phyloP scores from a whole-genome alignment of 1,140 invertebrate genomes.

The Bombus cullumanus region DNA sequence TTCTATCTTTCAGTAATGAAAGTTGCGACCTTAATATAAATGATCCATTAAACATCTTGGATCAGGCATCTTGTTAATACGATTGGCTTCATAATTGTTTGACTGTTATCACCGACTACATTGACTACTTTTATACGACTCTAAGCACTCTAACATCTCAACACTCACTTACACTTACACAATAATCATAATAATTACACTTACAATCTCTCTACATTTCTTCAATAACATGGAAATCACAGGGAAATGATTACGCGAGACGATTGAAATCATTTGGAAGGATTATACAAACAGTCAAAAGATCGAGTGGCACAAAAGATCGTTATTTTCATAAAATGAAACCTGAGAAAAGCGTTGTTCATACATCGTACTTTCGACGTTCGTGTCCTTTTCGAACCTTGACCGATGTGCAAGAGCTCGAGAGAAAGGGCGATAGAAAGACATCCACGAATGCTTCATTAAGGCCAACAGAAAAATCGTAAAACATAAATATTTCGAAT shows the following conservation, averaged over 20 bases:
- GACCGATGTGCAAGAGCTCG: background rate
- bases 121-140: too few relatives aligned
- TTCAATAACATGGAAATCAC: background rate
- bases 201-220: background rate
- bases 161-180: too few relatives aligned
- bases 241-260: background rate
- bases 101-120: too few relatives aligned
- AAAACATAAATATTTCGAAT: background rate
- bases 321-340: background rate
- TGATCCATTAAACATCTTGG: background rate
- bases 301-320: background rate
- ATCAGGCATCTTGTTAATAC: background rate
- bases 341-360: background rate
- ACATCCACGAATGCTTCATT: slow-evolving; percentile 18
- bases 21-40: background rate
- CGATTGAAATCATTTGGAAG: background rate
- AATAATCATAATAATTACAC: too few relatives aligned
- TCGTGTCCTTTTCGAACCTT: slow-evolving; percentile 14
- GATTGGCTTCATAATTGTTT: background rate
- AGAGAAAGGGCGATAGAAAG: slow-evolving; percentile 42
- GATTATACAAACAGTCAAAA: background rate
- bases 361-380: background rate
- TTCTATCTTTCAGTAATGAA: background rate
- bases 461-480: slow-evolving; percentile 49
- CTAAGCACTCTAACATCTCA: too few relatives aligned